Base-by-base conservation (phyloP, 2,797 vertebrate species). In the Microtus californicus region DNA sequence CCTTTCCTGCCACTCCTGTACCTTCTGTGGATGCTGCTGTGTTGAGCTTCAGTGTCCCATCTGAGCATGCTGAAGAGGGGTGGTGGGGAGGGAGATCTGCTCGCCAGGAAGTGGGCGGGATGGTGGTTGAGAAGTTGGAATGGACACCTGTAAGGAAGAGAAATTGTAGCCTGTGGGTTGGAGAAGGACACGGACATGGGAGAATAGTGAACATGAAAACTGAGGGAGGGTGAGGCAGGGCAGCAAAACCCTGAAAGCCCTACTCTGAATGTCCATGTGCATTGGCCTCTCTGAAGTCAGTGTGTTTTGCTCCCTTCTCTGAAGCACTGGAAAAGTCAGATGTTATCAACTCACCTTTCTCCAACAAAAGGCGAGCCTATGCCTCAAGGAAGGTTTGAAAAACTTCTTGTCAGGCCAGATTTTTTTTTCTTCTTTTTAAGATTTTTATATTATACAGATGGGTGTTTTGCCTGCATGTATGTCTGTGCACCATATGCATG, bases 51-150 rank as follows among this genome's bases (percentile, higher is more conserved):
- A 98, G 69, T 0, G 95, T 81, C 71, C 97, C 97, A 0, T 98
- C 97, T 0, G 97, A 97, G 87, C 97, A 97, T 0, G 97, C 97
- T 0, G 97, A 97, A 4, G 97, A 97, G 1, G 97, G 97, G 13
- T 98, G 97, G 63, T 97, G 97, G 27, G 97, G 97, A 37, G 97
- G 97, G 61, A 98, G 97, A 0, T 97, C 97, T 1, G 97, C 96
- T 89, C 97, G 97, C 97, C 97, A 98, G 74, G 97, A 98, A 13
- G 95, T 93, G 56, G 97, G 97, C 0, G 97, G 96, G 83, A 98
- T 95, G 10, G 97, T 97, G 95, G 97, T 97, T 31, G 97, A 40
- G 54, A 98, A 98, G 92, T 15, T 97, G 90, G 97, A 93, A 61
- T 97, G 97, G 89, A 97, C 90, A 0, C 97, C 97, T 98, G 96